Evolutionary conservation across 1,140 invertebrate genomes (phyloP).

Genomic region (Drosophila asahinai): DNA sequence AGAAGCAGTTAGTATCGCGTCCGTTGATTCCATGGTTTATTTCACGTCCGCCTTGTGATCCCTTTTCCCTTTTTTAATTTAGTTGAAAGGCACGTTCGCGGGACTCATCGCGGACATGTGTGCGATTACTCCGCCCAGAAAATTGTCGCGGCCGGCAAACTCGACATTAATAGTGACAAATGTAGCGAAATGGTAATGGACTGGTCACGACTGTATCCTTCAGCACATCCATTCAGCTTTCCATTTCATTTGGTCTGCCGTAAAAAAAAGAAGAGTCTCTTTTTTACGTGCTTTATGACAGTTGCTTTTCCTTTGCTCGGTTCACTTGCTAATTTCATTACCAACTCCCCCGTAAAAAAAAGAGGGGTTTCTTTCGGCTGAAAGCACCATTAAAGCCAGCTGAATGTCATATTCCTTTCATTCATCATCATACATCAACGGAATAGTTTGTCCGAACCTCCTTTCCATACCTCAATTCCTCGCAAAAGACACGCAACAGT

Average conservation of each 20-base stretch:
- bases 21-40: slow-evolving; percentile 7
- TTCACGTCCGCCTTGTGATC: slow-evolving; percentile 1
- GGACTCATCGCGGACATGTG: slow-evolving; percentile 13
- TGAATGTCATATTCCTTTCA: slow-evolving; percentile 34
- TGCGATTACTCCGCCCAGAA: slow-evolving; percentile 48
- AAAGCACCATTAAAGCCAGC: slow-evolving; percentile 26
- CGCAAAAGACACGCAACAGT: slow-evolving; percentile 39
- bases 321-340: slow-evolving; percentile 43
- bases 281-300: slow-evolving; percentile 20
- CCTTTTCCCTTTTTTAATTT: slow-evolving; percentile 32
- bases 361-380: not conserved
- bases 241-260: slow-evolving; percentile 38
- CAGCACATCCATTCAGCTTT: slow-evolving; percentile 20
- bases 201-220: slow-evolving; percentile 42
- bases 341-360: not conserved
- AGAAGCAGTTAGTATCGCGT: slow-evolving; percentile 17
- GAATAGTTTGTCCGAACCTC: slow-evolving; percentile 22
- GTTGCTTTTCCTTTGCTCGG: slow-evolving; percentile 9
- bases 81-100: slow-evolving; percentile 38
- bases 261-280: slow-evolving; percentile 3
- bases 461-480: slow-evolving; percentile 4
- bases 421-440: slow-evolving; percentile 40
- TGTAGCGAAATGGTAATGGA: slow-evolving; percentile 44
- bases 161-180: slow-evolving; percentile 52
- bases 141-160: slow-evolving; percentile 39